A percentile compares a stretch with the other conserved stretches of the same genome.
Conservation (phyloP, 2,113 vertebrate genomes). For the Indicator maculatus region DNA sequence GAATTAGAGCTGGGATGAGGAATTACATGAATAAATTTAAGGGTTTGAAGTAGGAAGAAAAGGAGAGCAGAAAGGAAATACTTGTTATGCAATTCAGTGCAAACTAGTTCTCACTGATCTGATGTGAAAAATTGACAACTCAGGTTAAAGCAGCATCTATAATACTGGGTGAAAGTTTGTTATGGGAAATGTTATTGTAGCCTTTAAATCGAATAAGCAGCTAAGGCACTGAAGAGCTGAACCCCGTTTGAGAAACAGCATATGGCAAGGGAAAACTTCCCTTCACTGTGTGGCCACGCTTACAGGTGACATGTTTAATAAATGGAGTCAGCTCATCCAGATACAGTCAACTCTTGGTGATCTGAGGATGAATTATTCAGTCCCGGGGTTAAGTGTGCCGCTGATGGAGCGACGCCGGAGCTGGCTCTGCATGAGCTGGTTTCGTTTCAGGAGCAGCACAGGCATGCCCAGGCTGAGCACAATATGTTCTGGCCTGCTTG, state of each 20-base stretch:
- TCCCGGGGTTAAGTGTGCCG: background rate
- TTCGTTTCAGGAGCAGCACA: background rate
- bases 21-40: background rate
- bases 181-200: background rate
- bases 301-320: background rate
- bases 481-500: background rate
- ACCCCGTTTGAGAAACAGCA: background rate
- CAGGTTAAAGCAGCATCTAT: background rate
- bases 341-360: background rate
- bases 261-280: background rate
- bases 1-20: background rate
- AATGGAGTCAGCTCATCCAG: background rate
- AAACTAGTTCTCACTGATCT: background rate
- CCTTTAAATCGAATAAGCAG: background rate
- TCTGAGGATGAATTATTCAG: background rate
- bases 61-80: background rate
- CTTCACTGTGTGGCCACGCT: background rate
- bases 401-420: fast-evolving
- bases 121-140: background rate
- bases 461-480: background rate
- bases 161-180: background rate
- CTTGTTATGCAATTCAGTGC: background rate
- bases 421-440: background rate
- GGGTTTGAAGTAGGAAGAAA: background rate
- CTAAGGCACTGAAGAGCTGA: background rate